phyloP scores from a whole-genome alignment of 2,888 invertebrate species.

The Caradrina kadenii region DNA sequence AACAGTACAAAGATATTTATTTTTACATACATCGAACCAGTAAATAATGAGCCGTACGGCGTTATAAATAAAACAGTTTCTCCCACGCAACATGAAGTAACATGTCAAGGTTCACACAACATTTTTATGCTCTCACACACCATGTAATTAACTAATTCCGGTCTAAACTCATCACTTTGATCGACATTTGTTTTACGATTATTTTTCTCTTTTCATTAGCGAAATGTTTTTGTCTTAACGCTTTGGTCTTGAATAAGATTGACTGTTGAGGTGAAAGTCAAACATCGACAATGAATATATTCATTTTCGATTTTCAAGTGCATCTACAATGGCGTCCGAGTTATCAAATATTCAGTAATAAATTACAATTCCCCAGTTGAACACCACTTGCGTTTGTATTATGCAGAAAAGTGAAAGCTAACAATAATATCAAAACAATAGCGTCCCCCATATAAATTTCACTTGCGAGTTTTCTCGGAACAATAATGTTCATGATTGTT shows the following conservation, averaged over 20 bases:
- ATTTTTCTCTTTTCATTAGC: conserved; percentile 31
- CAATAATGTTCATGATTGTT: conserved; percentile 63
- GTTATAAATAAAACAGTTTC: conserved; percentile 76
- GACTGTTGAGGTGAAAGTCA: conserved; percentile 39
- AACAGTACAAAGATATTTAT: conserved; percentile 47
- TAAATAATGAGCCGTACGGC: conserved; percentile 56
- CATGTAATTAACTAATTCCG: conserved; percentile 76
- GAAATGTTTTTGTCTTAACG: conserved; percentile 3
- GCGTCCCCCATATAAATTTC: conserved; percentile 66
- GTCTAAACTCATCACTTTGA: conserved; percentile 63
- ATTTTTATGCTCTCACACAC: conserved; percentile 74
- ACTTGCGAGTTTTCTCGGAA: conserved; percentile 65
- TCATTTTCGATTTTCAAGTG: conserved; percentile 25
- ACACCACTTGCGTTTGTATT: conserved; percentile 55
- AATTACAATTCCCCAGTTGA: conserved; percentile 61
- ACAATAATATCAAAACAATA: conserved; percentile 73
- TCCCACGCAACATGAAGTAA: conserved; percentile 79
- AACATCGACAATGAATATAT: conserved; percentile 4
- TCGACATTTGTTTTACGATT: conserved; percentile 65
- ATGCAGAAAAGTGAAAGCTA: conserved; percentile 69
- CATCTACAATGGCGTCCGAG: background rate
- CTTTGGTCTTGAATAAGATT: conserved; percentile 5
- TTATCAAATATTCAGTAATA: conserved; percentile 55
- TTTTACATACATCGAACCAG: conserved; percentile 58
- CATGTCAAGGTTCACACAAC: conserved; percentile 84